Evolutionary conservation across 2,113 vertebrate genomes (phyloP), one percentile per base, ranked within the genome.

Genomic region (Melanerpes aurifrons): DNA sequence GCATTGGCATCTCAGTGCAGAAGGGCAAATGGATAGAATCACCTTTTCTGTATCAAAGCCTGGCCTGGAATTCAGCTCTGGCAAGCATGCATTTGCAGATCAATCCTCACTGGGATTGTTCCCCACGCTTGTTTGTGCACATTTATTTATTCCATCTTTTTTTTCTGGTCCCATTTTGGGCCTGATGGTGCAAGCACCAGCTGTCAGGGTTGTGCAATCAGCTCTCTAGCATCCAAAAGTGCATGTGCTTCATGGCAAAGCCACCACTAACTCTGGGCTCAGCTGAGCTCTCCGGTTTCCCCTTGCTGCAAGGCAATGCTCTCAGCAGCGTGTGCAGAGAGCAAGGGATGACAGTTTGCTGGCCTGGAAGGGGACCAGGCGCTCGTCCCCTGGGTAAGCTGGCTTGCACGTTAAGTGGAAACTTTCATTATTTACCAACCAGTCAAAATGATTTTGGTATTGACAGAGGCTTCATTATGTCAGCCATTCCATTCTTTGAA

Each of bases 361-460:
- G 93, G 89, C 74, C 90, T 91, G 93, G 85, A 89, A 91, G 61
- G 74, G 67, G 78, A 95, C 82, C 94, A 94, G 80, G 57, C 15
- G 1, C 54, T 75, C 0, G 0, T 94, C 92, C 90, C 85, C 80
- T 58, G 96, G 71, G 95, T 77, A 54, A 96, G 81, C 54, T 82
- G 80, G 13, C 54, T 86, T 89, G 69, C 76, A 72, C 75, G 1
- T 54, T 94, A 94, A 95, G 71, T 87, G 94, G 91, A 96, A 96
- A 96, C 63, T 96, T 96, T 89, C 84, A 86, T 95, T 89, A 91
- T 77, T 92, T 96, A 95, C 87, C 90, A 92, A 85, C 62, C 9
- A 26, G 71, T 94, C 89, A 86, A 94, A 96, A 93, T 95, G 70
- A 80, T 85, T 96, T 96, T 93, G 92, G 81, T 97, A 96, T 93